Evolutionary conservation across 2,888 invertebrate genomes (phyloP), one percentile per base, ranked within the genome.

Genomic region (Lypha dubia): DNA sequence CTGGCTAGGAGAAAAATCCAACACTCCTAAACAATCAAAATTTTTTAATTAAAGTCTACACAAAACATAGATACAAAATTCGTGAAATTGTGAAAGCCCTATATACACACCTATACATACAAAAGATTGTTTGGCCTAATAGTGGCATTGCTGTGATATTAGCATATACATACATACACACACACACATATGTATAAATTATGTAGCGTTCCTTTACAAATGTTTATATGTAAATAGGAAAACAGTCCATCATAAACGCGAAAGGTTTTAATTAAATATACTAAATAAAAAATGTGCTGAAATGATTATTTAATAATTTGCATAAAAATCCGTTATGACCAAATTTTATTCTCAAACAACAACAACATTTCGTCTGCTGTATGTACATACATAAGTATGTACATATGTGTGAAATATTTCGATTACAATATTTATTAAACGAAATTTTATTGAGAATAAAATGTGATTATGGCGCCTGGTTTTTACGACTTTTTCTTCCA

Each of bases 371-470:
- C 41, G 15, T 0, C 17, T 24, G 17, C 70, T 24, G 41, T 56
- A 51, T 38, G 0, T n/a, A 28, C 20, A n/a, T 1, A 68, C 51
- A n/a, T 15, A n/a, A 44, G n/a, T 44, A 4, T 28, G 28, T 28
- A n/a, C n/a, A 15, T 53, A 20, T 56, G 44, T 58, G 44, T 32
- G 44, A 71, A 44, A 56, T 41, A 22, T 60, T 35, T 3, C n/a
- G 49, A 11, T n/a, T 60, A 53, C 11, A 11, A 3, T 13, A 44
- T 60, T 35, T 38, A 38, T 38, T 0, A 22, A 73, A 62, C 24
- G 22, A 41, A 53, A 51, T 24, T 63, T 77, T 63, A 71, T 79
- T 79, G 79, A 79, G 53, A 71, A 79, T 71, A 79, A 71, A 79
- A 71, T 46, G 9, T 71, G 79, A 79, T 71, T 63, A 28, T 20